Conservation (phyloP, 2,113 vertebrate genomes). For the Cariama cristata region DNA sequence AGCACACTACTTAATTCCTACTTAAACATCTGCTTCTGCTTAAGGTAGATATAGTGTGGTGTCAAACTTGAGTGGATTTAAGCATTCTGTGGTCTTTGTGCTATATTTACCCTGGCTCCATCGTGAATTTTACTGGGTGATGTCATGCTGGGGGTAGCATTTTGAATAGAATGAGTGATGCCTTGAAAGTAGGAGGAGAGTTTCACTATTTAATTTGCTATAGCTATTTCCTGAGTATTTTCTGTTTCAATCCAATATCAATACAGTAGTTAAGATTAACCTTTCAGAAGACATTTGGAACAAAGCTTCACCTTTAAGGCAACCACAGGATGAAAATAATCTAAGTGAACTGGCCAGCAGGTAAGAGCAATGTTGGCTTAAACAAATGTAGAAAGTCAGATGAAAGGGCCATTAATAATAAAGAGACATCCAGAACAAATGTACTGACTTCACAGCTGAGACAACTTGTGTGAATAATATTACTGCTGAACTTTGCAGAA, state of each 20-base stretch:
- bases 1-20: background rate
- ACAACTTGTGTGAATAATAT: conserved; percentile 61
- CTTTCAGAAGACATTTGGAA: conserved; percentile 49
- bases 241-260: background rate
- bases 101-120: background rate
- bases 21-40: background rate
- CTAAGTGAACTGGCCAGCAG: conserved; percentile 24
- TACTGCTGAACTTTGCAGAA: conserved; percentile 66
- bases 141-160: background rate
- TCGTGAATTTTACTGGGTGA: background rate
- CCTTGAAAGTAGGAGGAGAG: background rate
- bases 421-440: conserved; percentile 58
- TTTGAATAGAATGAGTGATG: background rate
- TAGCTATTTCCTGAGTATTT: background rate
- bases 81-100: background rate
- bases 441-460: conserved; percentile 51
- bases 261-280: conserved; percentile 24
- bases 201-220: background rate
- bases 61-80: background rate
- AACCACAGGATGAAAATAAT: conserved; percentile 4
- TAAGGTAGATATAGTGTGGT: background rate
- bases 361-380: conserved; percentile 35
- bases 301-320: conserved; percentile 55
- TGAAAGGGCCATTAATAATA: conserved; percentile 62
- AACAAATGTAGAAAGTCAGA: conserved; percentile 39